Evolutionary conservation across 1,140 invertebrate species (phyloP).

Genomic region (Pseudomyrmex gracilis): DNA sequence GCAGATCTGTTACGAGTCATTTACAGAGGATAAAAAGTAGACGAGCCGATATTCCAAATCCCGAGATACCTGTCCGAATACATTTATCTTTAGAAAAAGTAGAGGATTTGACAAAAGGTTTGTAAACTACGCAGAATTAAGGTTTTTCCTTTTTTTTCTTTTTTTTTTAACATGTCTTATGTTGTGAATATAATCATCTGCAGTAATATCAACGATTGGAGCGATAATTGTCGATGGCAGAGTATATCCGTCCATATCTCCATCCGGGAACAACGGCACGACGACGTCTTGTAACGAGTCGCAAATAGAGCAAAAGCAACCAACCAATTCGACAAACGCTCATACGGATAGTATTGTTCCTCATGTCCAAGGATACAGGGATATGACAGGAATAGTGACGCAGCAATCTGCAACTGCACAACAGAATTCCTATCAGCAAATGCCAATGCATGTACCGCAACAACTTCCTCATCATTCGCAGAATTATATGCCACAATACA

Average conservation of each 20-base stretch:
- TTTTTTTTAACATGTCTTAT: too few species aligned
- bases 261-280: conserved; percentile 80
- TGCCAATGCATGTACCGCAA: conserved; percentile 67
- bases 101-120: conserved; percentile 91
- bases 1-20: conserved; percentile 88
- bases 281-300: conserved; percentile 74
- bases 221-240: conserved; percentile 92
- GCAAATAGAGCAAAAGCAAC: conserved; percentile 80
- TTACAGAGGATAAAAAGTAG: conserved; percentile 92
- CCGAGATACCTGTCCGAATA: conserved; percentile 93
- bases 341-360: conserved; percentile 73
- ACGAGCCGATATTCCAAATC: conserved; percentile 93
- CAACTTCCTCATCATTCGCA: conserved; percentile 73
- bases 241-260: conserved; percentile 86
- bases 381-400: conserved; percentile 72
- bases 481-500: conserved; percentile 80
- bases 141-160: too few species aligned
- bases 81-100: conserved; percentile 91
- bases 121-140: neutral
- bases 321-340: conserved; percentile 67
- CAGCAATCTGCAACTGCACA: conserved; percentile 72
- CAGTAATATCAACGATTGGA: conserved; percentile 90
- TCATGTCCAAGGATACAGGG: conserved; percentile 30
- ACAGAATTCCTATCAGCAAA: conserved; percentile 73
- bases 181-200: neutral